phyloP scores from a whole-genome alignment of 2,888 invertebrate species.

The Litoditis marina region DNA sequence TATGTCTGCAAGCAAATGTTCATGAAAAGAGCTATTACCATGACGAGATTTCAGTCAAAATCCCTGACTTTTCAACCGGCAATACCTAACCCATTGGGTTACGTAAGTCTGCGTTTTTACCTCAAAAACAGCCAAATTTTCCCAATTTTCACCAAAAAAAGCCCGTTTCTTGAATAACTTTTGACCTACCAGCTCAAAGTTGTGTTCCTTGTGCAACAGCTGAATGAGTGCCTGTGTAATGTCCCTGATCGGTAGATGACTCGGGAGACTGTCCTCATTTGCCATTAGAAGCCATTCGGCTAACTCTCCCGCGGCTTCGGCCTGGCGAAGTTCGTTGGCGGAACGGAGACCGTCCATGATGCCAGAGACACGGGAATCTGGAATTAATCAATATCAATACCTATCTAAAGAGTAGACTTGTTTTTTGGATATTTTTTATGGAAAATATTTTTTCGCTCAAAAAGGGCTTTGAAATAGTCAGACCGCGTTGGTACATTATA shows the following conservation, averaged over 20 bases:
- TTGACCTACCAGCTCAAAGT: conserved; percentile 85
- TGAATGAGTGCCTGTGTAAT: conserved; percentile 91
- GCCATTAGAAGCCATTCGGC: conserved; percentile 53
- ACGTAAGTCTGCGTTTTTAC: not conserved
- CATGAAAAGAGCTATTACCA: no score
- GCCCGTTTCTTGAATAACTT: not conserved
- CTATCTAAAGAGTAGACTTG: no score
- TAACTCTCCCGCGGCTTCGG: conserved; percentile 50
- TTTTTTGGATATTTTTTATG: no score
- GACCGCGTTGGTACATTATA: no score
- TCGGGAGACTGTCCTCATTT: conserved; percentile 51
- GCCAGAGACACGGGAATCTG: conserved; percentile 44
- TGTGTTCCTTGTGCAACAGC: conserved; percentile 90
- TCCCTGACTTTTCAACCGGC: no score
- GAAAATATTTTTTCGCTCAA: no score
- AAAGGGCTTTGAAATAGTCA: no score
- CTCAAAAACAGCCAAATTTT: no score
- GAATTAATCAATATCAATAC: no score
- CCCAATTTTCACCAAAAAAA: no score
- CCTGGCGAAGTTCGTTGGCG: conserved; percentile 49
- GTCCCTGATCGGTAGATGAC: conserved; percentile 70
- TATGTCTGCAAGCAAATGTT: not conserved
- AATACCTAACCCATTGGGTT: not conserved
- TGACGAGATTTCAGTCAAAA: no score
- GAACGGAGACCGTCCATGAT: conserved; percentile 50